Percentiles rank a stretch among this genome's conserved stretches.
These are phyloP conservation scores for Galerucella nymphaeae DNA, from an alignment of 2,888 invertebrate species.

Conservation along the genomic window DNA sequence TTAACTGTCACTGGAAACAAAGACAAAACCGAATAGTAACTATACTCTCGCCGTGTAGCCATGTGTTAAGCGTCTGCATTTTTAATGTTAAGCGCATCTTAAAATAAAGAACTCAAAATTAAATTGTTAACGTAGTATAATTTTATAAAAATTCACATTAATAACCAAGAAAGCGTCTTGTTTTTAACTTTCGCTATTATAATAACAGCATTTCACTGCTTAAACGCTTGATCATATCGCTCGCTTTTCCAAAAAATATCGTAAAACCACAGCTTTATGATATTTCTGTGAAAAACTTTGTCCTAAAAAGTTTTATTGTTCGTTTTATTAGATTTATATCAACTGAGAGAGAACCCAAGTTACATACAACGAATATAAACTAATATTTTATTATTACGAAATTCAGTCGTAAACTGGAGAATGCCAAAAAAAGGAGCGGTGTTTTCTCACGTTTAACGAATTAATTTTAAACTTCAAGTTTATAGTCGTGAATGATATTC, in stretches of 20 bases:
- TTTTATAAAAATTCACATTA: not conserved
- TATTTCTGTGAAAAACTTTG: slow-evolving; percentile 27
- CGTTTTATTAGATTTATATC: slow-evolving; percentile 40
- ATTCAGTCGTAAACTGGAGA: slow-evolving; percentile 37
- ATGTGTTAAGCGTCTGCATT: too few species aligned
- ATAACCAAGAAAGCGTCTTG: not conserved
- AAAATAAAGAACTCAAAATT: too few species aligned
- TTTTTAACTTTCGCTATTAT: not conserved
- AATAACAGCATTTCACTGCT: not conserved
- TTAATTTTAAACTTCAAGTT: not conserved
- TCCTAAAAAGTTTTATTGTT: slow-evolving; percentile 31
- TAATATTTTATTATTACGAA: slow-evolving; percentile 38
- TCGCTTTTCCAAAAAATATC: not conserved
- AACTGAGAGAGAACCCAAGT: slow-evolving; percentile 27
- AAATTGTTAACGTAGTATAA: too few species aligned
- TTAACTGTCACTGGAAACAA: too few species aligned
- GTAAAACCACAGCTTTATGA: slow-evolving; percentile 10
- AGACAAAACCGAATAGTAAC: too few species aligned
- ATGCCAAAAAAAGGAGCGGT: slow-evolving; percentile 35
- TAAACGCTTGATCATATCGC: not conserved
- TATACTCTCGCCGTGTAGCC: too few species aligned
- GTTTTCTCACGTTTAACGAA: not conserved
- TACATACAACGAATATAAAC: slow-evolving; percentile 38
- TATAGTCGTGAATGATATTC: not conserved
- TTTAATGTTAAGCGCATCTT: too few species aligned